Conservation (phyloP, 2,113 vertebrate genomes). For the Trogon melanurus region DNA sequence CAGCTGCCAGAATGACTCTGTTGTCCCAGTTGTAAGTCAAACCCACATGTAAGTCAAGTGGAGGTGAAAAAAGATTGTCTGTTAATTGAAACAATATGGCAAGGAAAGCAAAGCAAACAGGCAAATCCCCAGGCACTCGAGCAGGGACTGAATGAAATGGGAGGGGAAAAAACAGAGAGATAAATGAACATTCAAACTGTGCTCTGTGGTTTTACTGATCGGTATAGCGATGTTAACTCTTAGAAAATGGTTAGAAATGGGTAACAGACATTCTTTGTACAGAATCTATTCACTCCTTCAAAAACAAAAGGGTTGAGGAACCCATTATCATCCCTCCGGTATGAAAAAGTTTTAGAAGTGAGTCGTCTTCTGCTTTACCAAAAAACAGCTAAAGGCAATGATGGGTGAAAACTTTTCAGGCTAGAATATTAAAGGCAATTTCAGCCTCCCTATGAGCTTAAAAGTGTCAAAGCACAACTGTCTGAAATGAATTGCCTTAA, state of each 20-base stretch:
- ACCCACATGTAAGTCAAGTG: neutral
- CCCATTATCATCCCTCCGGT: neutral
- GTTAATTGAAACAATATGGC: slow-evolving; percentile 44
- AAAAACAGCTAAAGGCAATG: neutral
- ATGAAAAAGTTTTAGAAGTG: neutral
- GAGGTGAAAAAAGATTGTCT: slow-evolving; percentile 32
- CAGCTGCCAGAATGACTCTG: slow-evolving; percentile 15
- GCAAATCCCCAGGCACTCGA: neutral
- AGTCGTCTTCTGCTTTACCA: neutral
- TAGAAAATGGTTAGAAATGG: neutral
- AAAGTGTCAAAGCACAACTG: neutral
- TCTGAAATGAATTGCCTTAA: neutral
- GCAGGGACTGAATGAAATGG: neutral
- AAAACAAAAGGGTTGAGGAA: neutral
- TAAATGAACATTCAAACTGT: neutral
- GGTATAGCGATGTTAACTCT: neutral
- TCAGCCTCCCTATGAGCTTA: neutral
- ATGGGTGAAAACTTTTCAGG: neutral
- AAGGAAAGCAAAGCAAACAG: slow-evolving; percentile 20
- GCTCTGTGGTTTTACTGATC: neutral
- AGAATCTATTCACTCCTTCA: neutral
- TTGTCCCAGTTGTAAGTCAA: neutral
- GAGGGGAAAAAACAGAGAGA: neutral
- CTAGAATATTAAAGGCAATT: neutral
- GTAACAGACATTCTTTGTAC: neutral